Percentiles rank a stretch among this genome's conserved stretches.
Conservation (phyloP, 2,888 invertebrate genomes). For the Tromatobia lineatoria region DNA sequence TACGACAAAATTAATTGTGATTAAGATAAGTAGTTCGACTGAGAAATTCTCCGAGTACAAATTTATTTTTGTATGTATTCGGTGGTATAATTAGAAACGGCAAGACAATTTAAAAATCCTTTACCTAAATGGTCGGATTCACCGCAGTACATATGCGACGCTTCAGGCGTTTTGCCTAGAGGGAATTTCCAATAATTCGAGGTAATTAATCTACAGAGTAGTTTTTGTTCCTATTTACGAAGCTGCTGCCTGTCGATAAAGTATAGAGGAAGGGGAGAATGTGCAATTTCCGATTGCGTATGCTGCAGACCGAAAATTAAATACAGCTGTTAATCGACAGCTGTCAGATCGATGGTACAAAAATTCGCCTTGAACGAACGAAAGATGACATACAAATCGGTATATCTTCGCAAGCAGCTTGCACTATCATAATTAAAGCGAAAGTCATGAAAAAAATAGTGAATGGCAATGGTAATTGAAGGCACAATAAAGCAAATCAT, state of each 20-base stretch:
- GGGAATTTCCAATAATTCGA: constrained; percentile 14
- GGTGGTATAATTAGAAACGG: not conserved
- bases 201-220: constrained; percentile 6
- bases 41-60: not conserved
- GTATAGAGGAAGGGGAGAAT: not conserved
- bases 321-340: not conserved
- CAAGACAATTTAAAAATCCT: not conserved
- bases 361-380: not conserved
- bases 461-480: no score
- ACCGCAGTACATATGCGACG: not conserved
- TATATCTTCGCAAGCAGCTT: not conserved
- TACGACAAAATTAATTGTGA: not conserved
- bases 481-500: no score
- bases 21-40: no score
- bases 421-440: not conserved
- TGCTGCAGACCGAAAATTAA: not conserved
- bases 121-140: not conserved
- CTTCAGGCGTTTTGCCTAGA: not conserved
- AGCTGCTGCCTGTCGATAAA: constrained; percentile 11
- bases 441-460: no score
- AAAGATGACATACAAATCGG: not conserved
- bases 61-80: not conserved
- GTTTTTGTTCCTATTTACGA: constrained; percentile 3
- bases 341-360: not conserved
- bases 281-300: not conserved